These are phyloP conservation scores for Daktulosphaira vitifoliae DNA, from an alignment of 1,140 invertebrate species.

Conservation along the genomic window DNA sequence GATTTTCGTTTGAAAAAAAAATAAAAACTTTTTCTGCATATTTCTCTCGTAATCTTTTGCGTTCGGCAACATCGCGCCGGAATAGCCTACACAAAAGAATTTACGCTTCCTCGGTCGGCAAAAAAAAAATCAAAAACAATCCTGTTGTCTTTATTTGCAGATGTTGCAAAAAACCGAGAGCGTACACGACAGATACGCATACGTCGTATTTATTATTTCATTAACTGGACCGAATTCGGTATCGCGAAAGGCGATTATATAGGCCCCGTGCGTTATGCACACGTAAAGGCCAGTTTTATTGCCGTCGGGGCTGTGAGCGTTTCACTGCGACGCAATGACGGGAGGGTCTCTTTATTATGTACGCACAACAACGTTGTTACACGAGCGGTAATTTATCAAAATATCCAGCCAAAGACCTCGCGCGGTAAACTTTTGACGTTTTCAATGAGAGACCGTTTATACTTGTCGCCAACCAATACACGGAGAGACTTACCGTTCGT, in stretches of 20 bases:
- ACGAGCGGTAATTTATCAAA: conserved; percentile 20
- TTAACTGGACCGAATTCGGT: no score
- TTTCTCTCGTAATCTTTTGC: conserved; percentile 7
- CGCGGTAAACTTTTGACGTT: conserved; percentile 23
- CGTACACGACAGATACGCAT: no score
- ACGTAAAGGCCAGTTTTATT: no score
- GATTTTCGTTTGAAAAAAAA: conserved; percentile 1
- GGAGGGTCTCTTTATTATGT: neutral
- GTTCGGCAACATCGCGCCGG: neutral
- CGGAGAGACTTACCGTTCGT: no score
- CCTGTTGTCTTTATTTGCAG: no score
- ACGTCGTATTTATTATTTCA: no score
- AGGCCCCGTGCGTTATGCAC: no score
- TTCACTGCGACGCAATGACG: neutral
- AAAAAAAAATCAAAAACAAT: no score
- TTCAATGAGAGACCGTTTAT: conserved; percentile 32
- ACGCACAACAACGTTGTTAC: neutral
- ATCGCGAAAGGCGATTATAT: no score
- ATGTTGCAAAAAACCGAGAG: no score
- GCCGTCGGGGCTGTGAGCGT: neutral
- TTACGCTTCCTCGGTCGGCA: no score
- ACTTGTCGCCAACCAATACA: conserved; percentile 3
- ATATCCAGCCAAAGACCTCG: conserved; percentile 10
- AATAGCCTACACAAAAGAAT: conserved; percentile 6
- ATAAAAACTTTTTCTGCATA: conserved; percentile 14